Conservation (phyloP, 2,113 vertebrate genomes). For the Herpetotheres cachinnans region DNA sequence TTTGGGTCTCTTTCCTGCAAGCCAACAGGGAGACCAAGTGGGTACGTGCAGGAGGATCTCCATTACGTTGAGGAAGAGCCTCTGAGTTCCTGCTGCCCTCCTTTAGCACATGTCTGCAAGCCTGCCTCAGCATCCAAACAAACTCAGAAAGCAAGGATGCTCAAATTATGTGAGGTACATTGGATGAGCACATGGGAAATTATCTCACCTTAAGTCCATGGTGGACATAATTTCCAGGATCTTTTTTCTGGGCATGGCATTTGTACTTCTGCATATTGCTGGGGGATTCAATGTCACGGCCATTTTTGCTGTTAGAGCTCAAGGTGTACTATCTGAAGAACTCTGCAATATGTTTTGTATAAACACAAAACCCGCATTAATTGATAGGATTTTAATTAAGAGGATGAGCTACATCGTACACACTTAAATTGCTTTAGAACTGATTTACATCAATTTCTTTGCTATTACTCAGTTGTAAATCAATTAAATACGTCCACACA, state of each 20-base stretch:
- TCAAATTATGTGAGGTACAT: not conserved
- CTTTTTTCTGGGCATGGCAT: not conserved
- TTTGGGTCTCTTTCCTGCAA: not conserved
- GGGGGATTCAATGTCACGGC: not conserved
- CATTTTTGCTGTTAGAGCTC: not conserved
- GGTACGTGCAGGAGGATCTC: not conserved
- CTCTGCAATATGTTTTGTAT: not conserved
- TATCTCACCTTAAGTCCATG: not conserved
- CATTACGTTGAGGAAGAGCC: not conserved
- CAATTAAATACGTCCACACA: not conserved
- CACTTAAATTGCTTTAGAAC: not conserved
- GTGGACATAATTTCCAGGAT: not conserved
- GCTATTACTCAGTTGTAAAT: not conserved
- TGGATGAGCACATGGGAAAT: not conserved
- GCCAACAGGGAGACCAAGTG: not conserved
- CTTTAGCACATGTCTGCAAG: not conserved
- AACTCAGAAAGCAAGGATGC: not conserved
- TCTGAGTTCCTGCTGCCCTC: not conserved
- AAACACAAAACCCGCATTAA: not conserved
- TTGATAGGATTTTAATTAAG: not conserved
- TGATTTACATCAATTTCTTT: slow-evolving; percentile 5
- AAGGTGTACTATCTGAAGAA: not conserved
- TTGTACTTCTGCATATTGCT: not conserved
- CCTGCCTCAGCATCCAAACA: not conserved
- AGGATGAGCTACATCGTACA: not conserved